A percentile compares a stretch with the other conserved stretches of the same genome.
These are phyloP conservation scores for Anagrus nilaparvatae DNA, from an alignment of 1,140 invertebrate genomes.

Conservation along the genomic window DNA sequence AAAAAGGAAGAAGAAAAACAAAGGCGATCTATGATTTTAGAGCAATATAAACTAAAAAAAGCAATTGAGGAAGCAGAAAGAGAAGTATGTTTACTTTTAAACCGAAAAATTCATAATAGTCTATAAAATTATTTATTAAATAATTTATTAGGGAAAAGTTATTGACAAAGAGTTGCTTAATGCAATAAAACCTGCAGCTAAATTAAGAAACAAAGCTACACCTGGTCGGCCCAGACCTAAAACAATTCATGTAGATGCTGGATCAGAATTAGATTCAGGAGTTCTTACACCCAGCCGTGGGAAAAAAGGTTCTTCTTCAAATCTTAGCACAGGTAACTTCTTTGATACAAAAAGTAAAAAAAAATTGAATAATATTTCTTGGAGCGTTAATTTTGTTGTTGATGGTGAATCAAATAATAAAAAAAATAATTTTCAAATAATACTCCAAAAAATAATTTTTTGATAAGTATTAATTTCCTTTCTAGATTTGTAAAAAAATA, in stretches of 20 bases:
- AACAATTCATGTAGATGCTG: slow-evolving; percentile 78
- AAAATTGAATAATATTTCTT: slow-evolving; percentile 8
- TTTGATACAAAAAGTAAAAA: background rate
- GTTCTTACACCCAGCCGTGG: slow-evolving; percentile 60
- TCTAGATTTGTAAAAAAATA: slow-evolving; percentile 6
- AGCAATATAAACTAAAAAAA: slow-evolving; percentile 92
- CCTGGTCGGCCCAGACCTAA: slow-evolving; percentile 63
- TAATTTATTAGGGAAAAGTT: slow-evolving; percentile 68
- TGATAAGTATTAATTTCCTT: background rate
- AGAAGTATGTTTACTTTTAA: slow-evolving; percentile 49
- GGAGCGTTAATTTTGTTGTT: too few species aligned
- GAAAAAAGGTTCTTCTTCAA: slow-evolving; percentile 72
- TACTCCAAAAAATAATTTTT: too few species aligned
- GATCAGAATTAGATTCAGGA: slow-evolving; percentile 63
- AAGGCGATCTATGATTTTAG: slow-evolving; percentile 77
- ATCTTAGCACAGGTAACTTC: slow-evolving; percentile 60
- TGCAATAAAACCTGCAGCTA: slow-evolving; percentile 51
- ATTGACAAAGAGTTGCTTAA: slow-evolving; percentile 63
- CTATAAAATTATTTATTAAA: too few species aligned
- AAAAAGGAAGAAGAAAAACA: slow-evolving; percentile 88
- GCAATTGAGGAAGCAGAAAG: slow-evolving; percentile 83
- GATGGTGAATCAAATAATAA: too few species aligned
- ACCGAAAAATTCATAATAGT: background rate
- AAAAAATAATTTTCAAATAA: too few species aligned
- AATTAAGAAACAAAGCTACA: slow-evolving; percentile 48